Base-by-base conservation (phyloP, 2,888 invertebrate genomes). In the Podotricha telesiphe region DNA sequence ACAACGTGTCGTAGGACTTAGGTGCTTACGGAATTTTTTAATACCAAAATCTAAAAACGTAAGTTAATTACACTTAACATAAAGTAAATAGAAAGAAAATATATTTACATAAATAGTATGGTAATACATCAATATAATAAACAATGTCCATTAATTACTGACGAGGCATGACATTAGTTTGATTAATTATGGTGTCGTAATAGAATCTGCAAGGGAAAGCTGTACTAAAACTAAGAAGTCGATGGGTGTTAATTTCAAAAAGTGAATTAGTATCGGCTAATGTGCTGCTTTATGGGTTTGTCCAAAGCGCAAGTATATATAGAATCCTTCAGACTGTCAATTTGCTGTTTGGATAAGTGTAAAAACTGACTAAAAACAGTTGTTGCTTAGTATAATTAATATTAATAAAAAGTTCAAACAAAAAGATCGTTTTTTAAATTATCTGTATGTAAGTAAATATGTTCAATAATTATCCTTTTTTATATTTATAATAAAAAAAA, bases 301-400 rank as follows among this genome's bases (percentile, higher is more conserved):
- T 75, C 73, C 69, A 68, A 70, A 74, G 71, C 76, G 75, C 51
- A 75, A 75, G 77, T 28, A 37, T 34, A 55, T 77, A 74, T 71
- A 34, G 66, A 76, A 73, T 80, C 80, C 81, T 76, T 74, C 77
- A 77, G 80, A 72, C 77, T 64, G 79, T 82, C 78, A 67, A 67
- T 73, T 77, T 75, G 80, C 80, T 78, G 79, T 76, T 81, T 75
- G 80, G 82, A 82, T 79, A 70, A 70, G 62, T 69, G 67, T 61
- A 68, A 50, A 37, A 55, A 67, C 67, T 71, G 71, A 67, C 68
- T 68, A 65, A 68, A 50, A 68, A 71, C 73, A 45, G 19, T 62
- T 66, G 66, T 58, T 62, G 56, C 20, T 20, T 65, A n/a, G 40
- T 47, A n/a, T 6, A n/a, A 28, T 55, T 48, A 40, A 45, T 34